Conservation (phyloP, 2,888 invertebrate genomes). For the Tortricodes alternella region DNA sequence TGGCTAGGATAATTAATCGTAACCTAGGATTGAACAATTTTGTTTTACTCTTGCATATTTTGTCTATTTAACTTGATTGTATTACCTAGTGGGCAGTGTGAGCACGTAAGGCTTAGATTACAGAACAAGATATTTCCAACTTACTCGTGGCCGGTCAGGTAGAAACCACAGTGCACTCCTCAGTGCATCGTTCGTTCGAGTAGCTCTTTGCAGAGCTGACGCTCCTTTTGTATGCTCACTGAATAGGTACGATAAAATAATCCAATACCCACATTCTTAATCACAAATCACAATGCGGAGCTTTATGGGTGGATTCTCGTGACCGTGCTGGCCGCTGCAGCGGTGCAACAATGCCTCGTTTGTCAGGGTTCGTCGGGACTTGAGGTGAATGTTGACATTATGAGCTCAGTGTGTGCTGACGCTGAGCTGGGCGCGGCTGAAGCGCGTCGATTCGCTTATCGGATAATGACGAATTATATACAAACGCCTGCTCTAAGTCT, state of each 20-base stretch:
- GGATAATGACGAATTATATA: conserved; percentile 27
- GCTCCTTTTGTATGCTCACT: conserved; percentile 56
- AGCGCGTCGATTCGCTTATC: conserved; percentile 14
- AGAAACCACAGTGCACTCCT: conserved; percentile 34
- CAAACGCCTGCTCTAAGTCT: conserved; percentile 5
- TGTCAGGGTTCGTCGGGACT: conserved; percentile 70
- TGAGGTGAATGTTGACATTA: conserved; percentile 46
- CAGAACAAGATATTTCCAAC: conserved; percentile 26
- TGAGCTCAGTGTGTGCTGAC: conserved; percentile 28
- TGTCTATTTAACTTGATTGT: not conserved
- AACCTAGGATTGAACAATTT: too few species aligned
- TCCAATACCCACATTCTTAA: conserved; percentile 44
- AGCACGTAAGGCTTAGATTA: conserved; percentile 17
- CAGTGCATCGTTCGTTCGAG: conserved; percentile 42
- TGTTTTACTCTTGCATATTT: too few species aligned
- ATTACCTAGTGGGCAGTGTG: not conserved
- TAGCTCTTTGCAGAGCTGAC: conserved; percentile 41
- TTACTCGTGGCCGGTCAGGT: conserved; percentile 31
- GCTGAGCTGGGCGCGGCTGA: conserved; percentile 27
- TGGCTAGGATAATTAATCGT: too few species aligned
- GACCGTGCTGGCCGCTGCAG: conserved; percentile 21
- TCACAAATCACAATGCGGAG: conserved; percentile 67
- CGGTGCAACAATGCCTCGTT: conserved; percentile 70
- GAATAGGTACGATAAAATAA: conserved; percentile 49
- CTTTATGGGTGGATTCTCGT: conserved; percentile 67